Conservation (phyloP, 2,113 vertebrate genomes). For the Pavo muticus region DNA sequence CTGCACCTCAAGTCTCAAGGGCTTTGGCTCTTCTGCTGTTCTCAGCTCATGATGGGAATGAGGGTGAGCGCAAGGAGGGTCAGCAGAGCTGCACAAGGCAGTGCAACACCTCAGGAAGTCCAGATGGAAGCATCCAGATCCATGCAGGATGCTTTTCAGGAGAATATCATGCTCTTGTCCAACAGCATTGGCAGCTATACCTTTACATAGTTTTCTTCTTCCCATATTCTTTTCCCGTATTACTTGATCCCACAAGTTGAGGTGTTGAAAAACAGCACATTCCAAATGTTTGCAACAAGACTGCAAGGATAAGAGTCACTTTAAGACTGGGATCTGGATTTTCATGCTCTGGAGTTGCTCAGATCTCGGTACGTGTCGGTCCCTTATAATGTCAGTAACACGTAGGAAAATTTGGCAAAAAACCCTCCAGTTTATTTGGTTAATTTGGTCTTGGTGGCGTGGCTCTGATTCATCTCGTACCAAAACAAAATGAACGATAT, state of each 20-base stretch:
- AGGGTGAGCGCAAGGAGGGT: fast-evolving
- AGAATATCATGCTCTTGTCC: background rate
- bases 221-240: background rate
- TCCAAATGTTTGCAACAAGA: background rate
- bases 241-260: background rate
- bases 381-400: background rate
- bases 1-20: background rate
- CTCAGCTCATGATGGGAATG: background rate
- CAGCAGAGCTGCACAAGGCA: fast-evolving
- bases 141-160: background rate
- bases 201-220: background rate
- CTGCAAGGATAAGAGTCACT: background rate
- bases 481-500: background rate
- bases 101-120: background rate
- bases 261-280: background rate
- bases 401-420: background rate
- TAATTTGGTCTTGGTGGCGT: background rate
- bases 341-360: background rate
- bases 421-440: background rate
- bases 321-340: background rate
- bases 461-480: background rate
- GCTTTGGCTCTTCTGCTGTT: background rate
- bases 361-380: fast-evolving
- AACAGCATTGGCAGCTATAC: fast-evolving
- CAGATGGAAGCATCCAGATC: background rate